Evolutionary conservation across 2,113 vertebrate genomes (phyloP), one percentile per base, ranked within the genome.

Genomic region (Sclerurus mexicanus): DNA sequence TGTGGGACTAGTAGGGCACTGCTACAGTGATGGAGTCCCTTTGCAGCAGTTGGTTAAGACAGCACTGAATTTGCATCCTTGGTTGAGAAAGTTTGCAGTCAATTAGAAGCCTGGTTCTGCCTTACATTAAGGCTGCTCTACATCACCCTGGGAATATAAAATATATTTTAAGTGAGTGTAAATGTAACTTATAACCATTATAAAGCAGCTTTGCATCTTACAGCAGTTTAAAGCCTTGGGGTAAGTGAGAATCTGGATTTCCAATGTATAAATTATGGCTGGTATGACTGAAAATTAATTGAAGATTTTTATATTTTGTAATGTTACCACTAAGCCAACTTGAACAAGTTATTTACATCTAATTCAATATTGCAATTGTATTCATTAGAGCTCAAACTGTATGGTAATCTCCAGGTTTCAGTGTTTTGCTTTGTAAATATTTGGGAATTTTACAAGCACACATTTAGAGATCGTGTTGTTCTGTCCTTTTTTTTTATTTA

Each of bases 371-470:
- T 86, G 49, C 49, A 93, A 49, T 68, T 95, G 39, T 64, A 66
- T 90, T 91, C 66, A 91, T 96, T 96, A 96, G 40, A 82, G 33
- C 55, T 95, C 68, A 86, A 82, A 88, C 68, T 88, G 50, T 14
- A 71, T 44, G 42, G 69, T 80, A 85, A 94, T 92, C 33, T 87
- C 66, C 60, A 94, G 58, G 83, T 95, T 94, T 95, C 72, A 86
- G 24, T 75, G 66, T 35, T 93, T 90, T 81, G 46, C 71, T 92
- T 93, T 78, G 87, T 89, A 94, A 96, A 89, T 77, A 87, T 56
- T 79, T 86, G 49, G 64, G 85, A 92, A 56, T 92, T 95, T 93
- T 90, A 81, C 46, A 68, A 85, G 75, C 49, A 47, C 18, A 7
- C 42, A 75, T 64, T 85, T 58, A 81, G 64, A 93, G 71, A 93